A percentile compares a stretch with the other conserved stretches of the same genome.
Conservation (phyloP, 2,797 vertebrate genomes). For the Dallia pectoralis region DNA sequence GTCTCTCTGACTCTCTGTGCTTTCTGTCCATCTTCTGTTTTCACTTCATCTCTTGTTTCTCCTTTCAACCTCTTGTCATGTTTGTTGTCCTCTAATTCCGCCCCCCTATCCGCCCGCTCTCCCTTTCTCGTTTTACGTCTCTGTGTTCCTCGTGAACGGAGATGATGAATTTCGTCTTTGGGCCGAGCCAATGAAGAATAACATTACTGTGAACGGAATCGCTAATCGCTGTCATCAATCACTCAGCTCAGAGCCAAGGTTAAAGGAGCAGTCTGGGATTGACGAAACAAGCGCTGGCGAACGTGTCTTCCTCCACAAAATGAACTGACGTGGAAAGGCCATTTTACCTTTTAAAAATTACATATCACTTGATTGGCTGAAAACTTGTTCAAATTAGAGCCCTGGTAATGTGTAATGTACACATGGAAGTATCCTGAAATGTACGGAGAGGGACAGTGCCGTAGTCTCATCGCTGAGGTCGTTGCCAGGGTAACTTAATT, state of each 20-base stretch:
- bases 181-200: slow-evolving; percentile 58
- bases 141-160: slow-evolving; percentile 7
- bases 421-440: not conserved
- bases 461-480: not conserved
- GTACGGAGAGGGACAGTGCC: not conserved
- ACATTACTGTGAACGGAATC: slow-evolving; percentile 56
- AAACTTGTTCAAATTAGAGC: too few species aligned
- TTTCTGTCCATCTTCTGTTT: not conserved
- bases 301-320: too few species aligned
- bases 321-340: too few species aligned
- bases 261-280: not conserved
- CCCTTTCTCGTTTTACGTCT: slow-evolving; percentile 1
- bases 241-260: slow-evolving; percentile 41
- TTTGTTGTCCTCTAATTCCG: too few species aligned
- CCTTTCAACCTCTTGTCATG: too few species aligned
- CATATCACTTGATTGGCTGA: too few species aligned
- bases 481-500: not conserved
- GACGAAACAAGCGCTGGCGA: not conserved
- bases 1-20: not conserved
- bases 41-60: not conserved
- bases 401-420: not conserved
- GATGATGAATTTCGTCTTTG: slow-evolving; percentile 54
- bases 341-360: too few species aligned
- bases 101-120: not conserved
- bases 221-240: slow-evolving; percentile 61